These are phyloP conservation scores for Meghimatium bilineatum DNA, from an alignment of 2,888 invertebrate species.

Conservation along the genomic window DNA sequence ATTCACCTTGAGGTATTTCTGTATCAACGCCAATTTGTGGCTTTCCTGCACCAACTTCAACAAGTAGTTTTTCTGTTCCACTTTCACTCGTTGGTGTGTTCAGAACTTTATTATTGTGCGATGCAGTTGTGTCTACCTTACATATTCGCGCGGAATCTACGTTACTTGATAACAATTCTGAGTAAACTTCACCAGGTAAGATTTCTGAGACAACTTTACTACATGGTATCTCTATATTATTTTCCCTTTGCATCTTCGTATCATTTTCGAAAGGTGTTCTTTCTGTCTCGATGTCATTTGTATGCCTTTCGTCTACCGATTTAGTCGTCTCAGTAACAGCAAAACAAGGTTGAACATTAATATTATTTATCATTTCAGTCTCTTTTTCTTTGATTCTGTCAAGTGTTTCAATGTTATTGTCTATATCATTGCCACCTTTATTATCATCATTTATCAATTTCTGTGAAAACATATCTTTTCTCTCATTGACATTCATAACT, in stretches of 20 bases:
- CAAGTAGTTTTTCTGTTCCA: not conserved
- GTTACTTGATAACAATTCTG: not conserved
- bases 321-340: no score
- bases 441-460: not conserved
- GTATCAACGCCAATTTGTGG: not conserved
- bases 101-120: no score
- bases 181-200: not conserved
- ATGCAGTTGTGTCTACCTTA: no score
- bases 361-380: no score
- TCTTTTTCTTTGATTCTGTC: no score
- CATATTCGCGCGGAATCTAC: no score
- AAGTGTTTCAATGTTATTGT: not conserved
- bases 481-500: not conserved
- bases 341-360: no score
- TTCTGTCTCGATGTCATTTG: not conserved
- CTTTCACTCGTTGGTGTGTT: not conserved
- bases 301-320: not conserved
- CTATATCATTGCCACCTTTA: not conserved
- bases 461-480: not conserved
- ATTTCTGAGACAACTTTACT: not conserved
- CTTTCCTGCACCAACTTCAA: not conserved
- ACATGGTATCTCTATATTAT: not conserved
- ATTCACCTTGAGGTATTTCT: not conserved
- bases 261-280: not conserved
- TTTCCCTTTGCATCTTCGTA: not conserved